Conservation (phyloP, 2,113 vertebrate genomes). For the Oreochromis aureus region DNA sequence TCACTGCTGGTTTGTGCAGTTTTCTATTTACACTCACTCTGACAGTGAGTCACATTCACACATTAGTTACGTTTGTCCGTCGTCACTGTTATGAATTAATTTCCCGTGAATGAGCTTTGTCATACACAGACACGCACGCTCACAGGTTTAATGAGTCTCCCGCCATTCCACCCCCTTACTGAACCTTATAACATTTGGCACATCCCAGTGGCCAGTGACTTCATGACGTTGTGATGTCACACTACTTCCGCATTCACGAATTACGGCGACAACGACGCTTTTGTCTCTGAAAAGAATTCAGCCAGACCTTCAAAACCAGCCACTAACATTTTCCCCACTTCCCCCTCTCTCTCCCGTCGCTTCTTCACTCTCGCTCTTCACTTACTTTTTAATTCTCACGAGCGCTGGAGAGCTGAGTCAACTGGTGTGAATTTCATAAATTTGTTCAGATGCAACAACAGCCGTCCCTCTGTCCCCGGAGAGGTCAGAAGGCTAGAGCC, state of each 20-base stretch:
- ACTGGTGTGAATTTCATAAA: background rate
- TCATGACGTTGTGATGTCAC: slow-evolving; percentile 32
- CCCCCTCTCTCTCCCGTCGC: background rate
- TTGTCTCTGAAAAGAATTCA: slow-evolving; percentile 34
- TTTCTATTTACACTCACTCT: background rate
- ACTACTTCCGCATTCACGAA: slow-evolving; percentile 34
- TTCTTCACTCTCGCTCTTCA: background rate
- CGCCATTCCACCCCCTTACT: slow-evolving; percentile 54
- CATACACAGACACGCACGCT: background rate
- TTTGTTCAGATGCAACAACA: slow-evolving; percentile 10
- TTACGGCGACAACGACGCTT: slow-evolving; percentile 45
- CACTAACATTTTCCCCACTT: slow-evolving; percentile 31
- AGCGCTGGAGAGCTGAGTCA: background rate
- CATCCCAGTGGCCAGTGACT: background rate
- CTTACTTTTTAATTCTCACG: background rate
- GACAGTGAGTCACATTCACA: background rate
- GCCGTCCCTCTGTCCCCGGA: slow-evolving; percentile 7
- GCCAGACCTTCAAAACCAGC: background rate
- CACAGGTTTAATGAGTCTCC: slow-evolving; percentile 33
- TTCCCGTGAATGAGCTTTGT: background rate
- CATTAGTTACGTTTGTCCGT: background rate
- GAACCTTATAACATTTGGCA: slow-evolving; percentile 19
- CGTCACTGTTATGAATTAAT: background rate
- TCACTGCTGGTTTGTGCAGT: background rate
- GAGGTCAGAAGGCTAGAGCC: background rate